Evolutionary conservation across 2,888 invertebrate species (phyloP), one percentile per base, ranked within the genome.

Genomic region (Strigamia transsilvanica): DNA sequence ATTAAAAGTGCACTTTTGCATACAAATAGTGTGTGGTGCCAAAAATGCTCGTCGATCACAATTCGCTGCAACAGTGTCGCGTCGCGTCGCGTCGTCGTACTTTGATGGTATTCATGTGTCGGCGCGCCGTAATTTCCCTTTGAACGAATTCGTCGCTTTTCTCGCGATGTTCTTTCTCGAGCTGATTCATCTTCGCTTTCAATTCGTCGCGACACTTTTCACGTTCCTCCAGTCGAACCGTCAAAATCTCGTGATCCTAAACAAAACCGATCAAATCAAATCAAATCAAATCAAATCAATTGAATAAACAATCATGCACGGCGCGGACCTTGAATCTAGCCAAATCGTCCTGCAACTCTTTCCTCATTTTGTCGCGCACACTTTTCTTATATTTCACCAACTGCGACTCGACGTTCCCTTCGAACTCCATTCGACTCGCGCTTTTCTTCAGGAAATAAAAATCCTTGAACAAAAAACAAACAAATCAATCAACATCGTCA

Each of bases 131-230:
- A 9, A 61, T 61, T 61, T 61, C 61, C n/a, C 23, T 61, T 18
- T 61, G 1, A 5, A 61, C 61, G 9, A 61, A 5, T 61, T 61
- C 61, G 9, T 61, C 61, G 18, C 7, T 61, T 18, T 61, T 61
- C 9, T 61, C 61, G 3, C 61, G 61, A 18, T 61, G 61, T 61
- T 61, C 61, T 78, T 78, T 38, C n/a, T 78, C 78, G 27, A 34
- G 6, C 23, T 78, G 32, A 2, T 78, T 27, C 9, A 13, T 12
- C n/a, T 34, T 78, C 23, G n/a, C 2, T 78, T 78, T 78, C 38
- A 34, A 34, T 27, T 78, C 38, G 32, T 78, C 78, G 78, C 78
- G 78, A 38, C 78, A 38, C 23, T 78, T 78, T 78, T 78, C 38
- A 2, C 78, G 78, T 27, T 32, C 34, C 7, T 27, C 38, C 27